Conservation (phyloP, 2,113 vertebrate genomes). For the Eretmochelys imbricata region DNA sequence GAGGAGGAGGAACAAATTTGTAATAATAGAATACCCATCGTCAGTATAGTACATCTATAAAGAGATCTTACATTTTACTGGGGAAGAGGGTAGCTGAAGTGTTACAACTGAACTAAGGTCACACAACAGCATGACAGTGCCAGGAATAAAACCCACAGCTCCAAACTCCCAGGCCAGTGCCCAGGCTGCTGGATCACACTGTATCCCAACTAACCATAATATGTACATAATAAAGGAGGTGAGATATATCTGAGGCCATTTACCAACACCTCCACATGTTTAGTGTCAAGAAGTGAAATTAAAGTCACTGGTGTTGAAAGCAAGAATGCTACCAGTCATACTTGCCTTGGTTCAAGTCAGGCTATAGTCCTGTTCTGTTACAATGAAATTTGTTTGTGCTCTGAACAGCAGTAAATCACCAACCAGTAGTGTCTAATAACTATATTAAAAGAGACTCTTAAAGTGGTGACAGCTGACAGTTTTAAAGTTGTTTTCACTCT, state of each 20-base stretch:
- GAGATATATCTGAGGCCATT: neutral
- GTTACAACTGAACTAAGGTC: neutral
- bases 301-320: neutral
- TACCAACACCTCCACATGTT: neutral
- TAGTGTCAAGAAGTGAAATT: neutral
- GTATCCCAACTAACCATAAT: accelerated
- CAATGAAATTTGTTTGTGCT: neutral
- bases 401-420: neutral
- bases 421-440: neutral
- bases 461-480: too few species aligned
- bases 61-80: neutral
- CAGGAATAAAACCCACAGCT: neutral
- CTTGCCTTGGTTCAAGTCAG: neutral
- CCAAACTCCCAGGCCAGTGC: neutral
- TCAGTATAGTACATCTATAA: neutral
- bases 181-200: neutral
- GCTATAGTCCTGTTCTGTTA: neutral
- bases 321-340: neutral
- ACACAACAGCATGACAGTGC: neutral
- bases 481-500: neutral
- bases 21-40: neutral
- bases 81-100: neutral
- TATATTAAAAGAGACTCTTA: neutral
- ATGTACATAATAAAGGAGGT: neutral
- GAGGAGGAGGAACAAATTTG: neutral